phyloP scores from a whole-genome alignment of 2,888 invertebrate genomes.

The Lamellibrachia columna region DNA sequence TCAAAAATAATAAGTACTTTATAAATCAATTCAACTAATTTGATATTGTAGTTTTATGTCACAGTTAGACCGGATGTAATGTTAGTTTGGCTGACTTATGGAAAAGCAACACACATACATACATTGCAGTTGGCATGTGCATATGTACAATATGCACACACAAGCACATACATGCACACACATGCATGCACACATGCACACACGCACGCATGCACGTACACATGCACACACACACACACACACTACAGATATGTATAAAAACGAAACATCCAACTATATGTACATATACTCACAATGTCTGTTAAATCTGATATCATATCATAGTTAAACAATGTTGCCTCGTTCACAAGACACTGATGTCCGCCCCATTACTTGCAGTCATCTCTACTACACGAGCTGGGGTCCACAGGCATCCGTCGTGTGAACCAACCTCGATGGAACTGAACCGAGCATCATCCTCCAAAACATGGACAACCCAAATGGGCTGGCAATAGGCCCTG shows the following conservation, averaged over 20 bases:
- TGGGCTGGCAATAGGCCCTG: conserved; percentile 43
- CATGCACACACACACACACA: no score
- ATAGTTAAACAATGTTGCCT: no score
- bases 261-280: no score
- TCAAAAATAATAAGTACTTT: background rate
- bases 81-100: background rate
- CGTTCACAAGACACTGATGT: no score
- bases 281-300: background rate
- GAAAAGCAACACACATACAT: background rate
- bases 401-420: conserved; percentile 48
- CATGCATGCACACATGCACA: background rate
- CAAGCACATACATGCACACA: background rate
- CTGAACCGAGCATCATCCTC: conserved; percentile 40
- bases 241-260: no score
- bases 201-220: background rate
- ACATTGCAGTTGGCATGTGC: background rate
- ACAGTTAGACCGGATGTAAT: background rate
- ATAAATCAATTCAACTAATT: background rate
- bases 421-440: conserved; percentile 52
- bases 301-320: background rate
- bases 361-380: conserved; percentile 40
- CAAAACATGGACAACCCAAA: conserved; percentile 50
- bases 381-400: conserved; percentile 54
- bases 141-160: background rate
- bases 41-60: background rate